These are phyloP conservation scores for Lordiphosa fenestrarum DNA, from an alignment of 2,888 invertebrate genomes.

Conservation along the genomic window DNA sequence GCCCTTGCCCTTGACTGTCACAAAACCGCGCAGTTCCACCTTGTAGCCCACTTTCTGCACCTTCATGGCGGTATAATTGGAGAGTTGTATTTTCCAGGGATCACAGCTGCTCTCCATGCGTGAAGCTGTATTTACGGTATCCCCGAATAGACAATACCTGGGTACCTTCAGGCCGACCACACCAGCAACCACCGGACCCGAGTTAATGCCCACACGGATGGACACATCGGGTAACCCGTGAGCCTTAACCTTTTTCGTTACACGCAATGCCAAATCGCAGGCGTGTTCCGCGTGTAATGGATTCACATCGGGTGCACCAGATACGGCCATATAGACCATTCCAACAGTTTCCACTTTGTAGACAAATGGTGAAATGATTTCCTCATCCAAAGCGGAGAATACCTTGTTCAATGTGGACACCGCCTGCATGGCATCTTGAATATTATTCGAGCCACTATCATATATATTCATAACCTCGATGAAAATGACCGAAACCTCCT, in stretches of 20 bases:
- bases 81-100: slow-evolving; percentile 89
- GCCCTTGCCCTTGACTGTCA: slow-evolving; percentile 93
- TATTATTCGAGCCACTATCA: slow-evolving; percentile 74
- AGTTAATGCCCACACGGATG: slow-evolving; percentile 86
- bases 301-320: slow-evolving; percentile 90
- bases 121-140: slow-evolving; percentile 94
- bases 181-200: slow-evolving; percentile 93
- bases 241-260: slow-evolving; percentile 86
- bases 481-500: slow-evolving; percentile 80
- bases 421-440: slow-evolving; percentile 86
- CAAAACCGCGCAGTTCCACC: slow-evolving; percentile 86
- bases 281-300: slow-evolving; percentile 88
- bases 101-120: slow-evolving; percentile 89
- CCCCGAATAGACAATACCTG: slow-evolving; percentile 93
- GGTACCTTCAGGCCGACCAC: slow-evolving; percentile 92
- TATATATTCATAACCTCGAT: slow-evolving; percentile 79
- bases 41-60: slow-evolving; percentile 85
- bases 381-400: slow-evolving; percentile 90
- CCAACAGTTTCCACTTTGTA: slow-evolving; percentile 98
- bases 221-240: slow-evolving; percentile 84
- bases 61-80: slow-evolving; percentile 85
- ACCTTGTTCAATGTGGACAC: slow-evolving; percentile 92
- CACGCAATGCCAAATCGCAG: slow-evolving; percentile 90
- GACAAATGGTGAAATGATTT: slow-evolving; percentile 91
- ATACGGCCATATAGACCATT: slow-evolving; percentile 93